Base-by-base conservation (phyloP, 2,113 vertebrate genomes). In the Eleginops maclovinus region DNA sequence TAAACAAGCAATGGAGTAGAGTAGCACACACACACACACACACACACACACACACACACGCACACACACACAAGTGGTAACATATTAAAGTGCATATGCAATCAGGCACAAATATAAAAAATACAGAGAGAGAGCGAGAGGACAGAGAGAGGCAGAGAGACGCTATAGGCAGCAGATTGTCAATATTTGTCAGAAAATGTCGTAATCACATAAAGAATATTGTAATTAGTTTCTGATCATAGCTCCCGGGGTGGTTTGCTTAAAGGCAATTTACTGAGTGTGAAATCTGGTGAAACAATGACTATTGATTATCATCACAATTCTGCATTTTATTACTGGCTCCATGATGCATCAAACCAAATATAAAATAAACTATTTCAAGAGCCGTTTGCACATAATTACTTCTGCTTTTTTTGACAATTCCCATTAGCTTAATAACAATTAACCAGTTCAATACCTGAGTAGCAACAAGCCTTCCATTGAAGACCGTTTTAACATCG, bases 1-100 rank as follows among this genome's bases (percentile, higher is more conserved):
- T 94, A 94, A 95, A 94, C 93, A 94, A 94, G 91, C 93, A 89
- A 82, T 84, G 81, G 87, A 91, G 82, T 79, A 84, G 88, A 89
- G 84, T 79, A 85, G 69, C 65, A 84, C 75, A 74, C 72, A 81
- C 61, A 59, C 36, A 44, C 47, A 60, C 60, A 72, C 36, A 61
- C 40, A 71, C 44, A 82, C n/a, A n/a, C n/a, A n/a, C n/a, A 31
- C 51, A 74, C 17, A 67, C 50, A 26, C 69, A 53, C 54, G 72
- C 43, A 72, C 40, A 71, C 66, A 51, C 19, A 74, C 69, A 56
- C 41, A 49, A 55, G 70, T 51, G 69, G 56, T 21, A 65, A 60
- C 72, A 61, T 50, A 82, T 79, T 77, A 65, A 81, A 83, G 71
- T 72, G 73, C 66, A 76, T 72, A 54, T 77, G 67, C 87, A 85